Conservation (phyloP, 2,113 vertebrate genomes). For the Tichodroma muraria region DNA sequence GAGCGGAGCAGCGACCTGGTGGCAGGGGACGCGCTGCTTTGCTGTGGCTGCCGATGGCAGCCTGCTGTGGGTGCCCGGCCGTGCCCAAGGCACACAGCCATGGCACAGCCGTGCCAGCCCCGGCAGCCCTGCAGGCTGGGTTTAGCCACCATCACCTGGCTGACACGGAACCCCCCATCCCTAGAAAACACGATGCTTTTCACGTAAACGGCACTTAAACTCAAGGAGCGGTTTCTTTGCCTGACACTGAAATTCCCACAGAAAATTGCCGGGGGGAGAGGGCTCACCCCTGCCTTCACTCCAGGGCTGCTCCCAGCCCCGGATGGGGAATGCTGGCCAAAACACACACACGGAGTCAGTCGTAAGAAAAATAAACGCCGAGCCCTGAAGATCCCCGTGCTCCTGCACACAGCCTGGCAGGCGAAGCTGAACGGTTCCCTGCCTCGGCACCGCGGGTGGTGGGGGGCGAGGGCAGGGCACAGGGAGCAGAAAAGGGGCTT, state of each 20-base stretch:
- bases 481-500: background rate
- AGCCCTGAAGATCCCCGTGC: background rate
- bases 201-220: background rate
- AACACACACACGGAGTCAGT: background rate
- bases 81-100: accelerated
- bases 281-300: background rate
- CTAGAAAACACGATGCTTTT: background rate
- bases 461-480: background rate
- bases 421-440: background rate
- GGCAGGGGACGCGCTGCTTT: background rate
- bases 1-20: background rate
- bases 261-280: background rate
- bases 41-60: background rate
- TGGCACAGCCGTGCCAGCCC: background rate
- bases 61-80: background rate
- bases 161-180: background rate
- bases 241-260: background rate
- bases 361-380: background rate
- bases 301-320: background rate
- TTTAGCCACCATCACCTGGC: background rate
- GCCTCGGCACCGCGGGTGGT: background rate
- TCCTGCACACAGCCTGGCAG: background rate
- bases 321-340: background rate
- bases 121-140: background rate
- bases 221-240: background rate